phyloP scores from a whole-genome alignment of 2,797 vertebrate genomes.

The Tamandua tetradactyla region DNA sequence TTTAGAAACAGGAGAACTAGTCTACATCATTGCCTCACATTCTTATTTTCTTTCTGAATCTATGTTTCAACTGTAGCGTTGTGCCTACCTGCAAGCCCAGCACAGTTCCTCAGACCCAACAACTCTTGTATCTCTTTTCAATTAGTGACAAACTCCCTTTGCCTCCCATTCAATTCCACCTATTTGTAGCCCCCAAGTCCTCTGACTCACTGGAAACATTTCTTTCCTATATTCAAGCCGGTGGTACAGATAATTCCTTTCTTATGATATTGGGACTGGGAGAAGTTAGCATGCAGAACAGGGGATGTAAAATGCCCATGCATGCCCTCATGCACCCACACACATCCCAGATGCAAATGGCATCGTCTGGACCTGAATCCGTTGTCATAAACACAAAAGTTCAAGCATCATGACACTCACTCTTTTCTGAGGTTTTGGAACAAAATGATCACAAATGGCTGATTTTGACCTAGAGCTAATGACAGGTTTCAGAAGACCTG shows the following conservation, averaged over 20 bases:
- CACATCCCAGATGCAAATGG: too few species aligned
- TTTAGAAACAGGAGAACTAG: not conserved
- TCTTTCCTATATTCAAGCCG: not conserved
- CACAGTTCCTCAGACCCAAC: not conserved
- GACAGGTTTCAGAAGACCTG: not conserved
- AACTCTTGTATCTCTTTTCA: not conserved
- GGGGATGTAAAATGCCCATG: too few species aligned
- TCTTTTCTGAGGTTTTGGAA: not conserved
- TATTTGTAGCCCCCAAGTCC: not conserved
- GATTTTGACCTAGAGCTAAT: not conserved
- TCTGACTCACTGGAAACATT: not conserved
- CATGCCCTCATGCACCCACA: too few species aligned
- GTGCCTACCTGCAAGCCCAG: too few species aligned
- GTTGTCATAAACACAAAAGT: not conserved
- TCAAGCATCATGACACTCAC: accelerated
- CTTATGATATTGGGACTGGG: too few species aligned
- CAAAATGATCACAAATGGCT: not conserved
- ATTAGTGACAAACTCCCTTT: not conserved
- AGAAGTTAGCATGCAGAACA: not conserved
- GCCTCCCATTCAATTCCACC: not conserved
- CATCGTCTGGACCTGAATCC: not conserved
- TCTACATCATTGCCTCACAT: not conserved
- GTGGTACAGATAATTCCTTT: not conserved
- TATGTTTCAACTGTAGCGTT: accelerated
- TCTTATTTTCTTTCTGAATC: not conserved